phyloP scores from a whole-genome alignment of 2,797 vertebrate species.

The Sebastes glaucus region DNA sequence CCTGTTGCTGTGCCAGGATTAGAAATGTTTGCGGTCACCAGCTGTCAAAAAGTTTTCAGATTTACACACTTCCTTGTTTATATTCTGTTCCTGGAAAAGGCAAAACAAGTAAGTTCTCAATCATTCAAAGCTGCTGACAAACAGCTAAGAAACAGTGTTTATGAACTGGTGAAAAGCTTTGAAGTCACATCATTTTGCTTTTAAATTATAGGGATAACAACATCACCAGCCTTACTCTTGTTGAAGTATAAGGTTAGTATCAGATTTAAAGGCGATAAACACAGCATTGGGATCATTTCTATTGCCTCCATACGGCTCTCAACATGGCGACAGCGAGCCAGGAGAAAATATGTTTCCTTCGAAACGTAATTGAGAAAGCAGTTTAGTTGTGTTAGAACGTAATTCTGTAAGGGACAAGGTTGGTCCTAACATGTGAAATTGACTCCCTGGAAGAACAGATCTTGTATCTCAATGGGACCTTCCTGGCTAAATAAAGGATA shows the following conservation, averaged over 20 bases:
- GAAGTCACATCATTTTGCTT: not conserved
- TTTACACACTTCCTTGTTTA: conserved; percentile 15
- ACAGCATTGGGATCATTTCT: too few species aligned
- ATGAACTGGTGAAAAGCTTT: not conserved
- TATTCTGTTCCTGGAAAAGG: not conserved
- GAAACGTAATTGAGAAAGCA: too few species aligned
- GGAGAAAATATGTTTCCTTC: too few species aligned
- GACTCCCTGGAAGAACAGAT: too few species aligned
- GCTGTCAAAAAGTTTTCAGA: not conserved
- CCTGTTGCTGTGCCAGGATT: not conserved
- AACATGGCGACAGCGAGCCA: too few species aligned
- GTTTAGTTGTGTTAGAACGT: too few species aligned
- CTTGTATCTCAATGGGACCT: not conserved
- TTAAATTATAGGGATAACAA: not conserved
- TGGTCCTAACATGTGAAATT: not conserved
- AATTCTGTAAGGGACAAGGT: too few species aligned
- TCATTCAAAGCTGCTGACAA: not conserved
- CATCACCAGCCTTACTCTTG: not conserved
- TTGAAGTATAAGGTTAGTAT: not conserved
- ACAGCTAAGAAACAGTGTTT: not conserved
- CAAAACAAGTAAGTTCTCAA: not conserved
- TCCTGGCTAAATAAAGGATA: not conserved
- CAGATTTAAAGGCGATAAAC: not conserved
- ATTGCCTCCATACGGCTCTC: too few species aligned
- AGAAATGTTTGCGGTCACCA: not conserved